These are phyloP conservation scores for Narcine bancroftii DNA, from an alignment of 2,113 vertebrate species.

Conservation along the genomic window DNA sequence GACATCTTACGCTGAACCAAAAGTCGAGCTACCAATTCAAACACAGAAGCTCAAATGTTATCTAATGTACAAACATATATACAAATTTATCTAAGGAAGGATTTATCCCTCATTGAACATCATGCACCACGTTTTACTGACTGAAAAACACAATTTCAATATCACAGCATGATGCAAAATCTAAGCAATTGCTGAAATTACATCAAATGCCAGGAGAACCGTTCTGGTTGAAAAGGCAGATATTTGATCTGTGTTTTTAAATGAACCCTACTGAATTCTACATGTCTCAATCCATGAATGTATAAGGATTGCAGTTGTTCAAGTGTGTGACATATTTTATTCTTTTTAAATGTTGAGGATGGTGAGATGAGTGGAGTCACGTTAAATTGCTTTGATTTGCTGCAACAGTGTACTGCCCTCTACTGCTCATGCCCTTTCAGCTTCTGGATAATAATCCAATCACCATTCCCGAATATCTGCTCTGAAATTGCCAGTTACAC, in stretches of 20 bases:
- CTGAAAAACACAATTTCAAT: slow-evolving; percentile 22
- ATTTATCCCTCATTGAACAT: neutral
- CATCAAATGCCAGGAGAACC: neutral
- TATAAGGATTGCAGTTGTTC: slow-evolving; percentile 69
- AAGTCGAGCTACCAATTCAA: neutral
- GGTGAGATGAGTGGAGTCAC: neutral
- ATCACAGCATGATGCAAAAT: slow-evolving; percentile 27
- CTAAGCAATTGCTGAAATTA: slow-evolving; percentile 9
- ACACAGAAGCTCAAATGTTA: neutral
- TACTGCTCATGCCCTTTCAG: neutral
- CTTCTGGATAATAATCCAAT: neutral
- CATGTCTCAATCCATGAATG: slow-evolving; percentile 73
- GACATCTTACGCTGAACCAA: neutral
- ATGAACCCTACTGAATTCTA: slow-evolving; percentile 67
- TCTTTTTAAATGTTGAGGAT: slow-evolving; percentile 40
- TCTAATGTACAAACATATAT: neutral
- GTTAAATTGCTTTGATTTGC: neutral
- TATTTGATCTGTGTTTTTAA: slow-evolving; percentile 64
- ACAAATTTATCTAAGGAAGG: neutral
- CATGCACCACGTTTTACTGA: neutral
- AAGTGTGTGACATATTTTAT: slow-evolving; percentile 30
- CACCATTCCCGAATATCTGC: neutral
- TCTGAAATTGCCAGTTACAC: neutral
- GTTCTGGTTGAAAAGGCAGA: slow-evolving; percentile 65
- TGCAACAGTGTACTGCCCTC: slow-evolving; percentile 26